Conservation (phyloP, 2,113 vertebrate species). For the Myodes glareolus region DNA sequence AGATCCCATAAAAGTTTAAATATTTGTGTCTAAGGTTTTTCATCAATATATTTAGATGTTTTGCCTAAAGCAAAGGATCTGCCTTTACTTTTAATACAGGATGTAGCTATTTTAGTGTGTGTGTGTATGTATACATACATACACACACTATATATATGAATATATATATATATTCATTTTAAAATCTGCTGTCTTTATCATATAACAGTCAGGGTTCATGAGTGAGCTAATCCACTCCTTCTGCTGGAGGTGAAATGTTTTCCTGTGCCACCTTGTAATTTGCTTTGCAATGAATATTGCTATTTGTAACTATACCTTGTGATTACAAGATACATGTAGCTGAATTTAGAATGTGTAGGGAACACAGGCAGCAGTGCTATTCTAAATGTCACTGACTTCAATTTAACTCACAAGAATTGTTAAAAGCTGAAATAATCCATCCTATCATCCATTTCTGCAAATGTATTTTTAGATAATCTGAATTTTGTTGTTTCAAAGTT, state of each 20-base stretch:
- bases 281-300: slow-evolving; percentile 69
- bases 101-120: background rate
- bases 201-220: background rate
- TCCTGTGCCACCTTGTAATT: slow-evolving; percentile 50
- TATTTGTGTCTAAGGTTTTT: slow-evolving; percentile 50
- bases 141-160: too few relatives aligned
- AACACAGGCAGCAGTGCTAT: slow-evolving; percentile 57
- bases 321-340: slow-evolving; percentile 65
- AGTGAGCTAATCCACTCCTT: slow-evolving; percentile 38
- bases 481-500: slow-evolving; percentile 40
- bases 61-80: slow-evolving; percentile 42
- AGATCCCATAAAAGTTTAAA: slow-evolving; percentile 1
- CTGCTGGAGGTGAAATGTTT: slow-evolving; percentile 27
- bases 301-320: slow-evolving; percentile 70
- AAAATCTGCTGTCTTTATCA: slow-evolving; percentile 34
- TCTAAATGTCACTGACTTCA: slow-evolving; percentile 74
- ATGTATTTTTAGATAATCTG: slow-evolving; percentile 41
- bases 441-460: slow-evolving; percentile 52
- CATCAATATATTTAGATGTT: slow-evolving; percentile 34
- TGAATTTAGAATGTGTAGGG: slow-evolving; percentile 72
- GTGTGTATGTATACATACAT: background rate
- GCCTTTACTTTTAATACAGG: slow-evolving; percentile 46
- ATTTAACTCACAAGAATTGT: slow-evolving; percentile 46
- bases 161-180: background rate
- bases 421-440: slow-evolving; percentile 64